A percentile compares a stretch with the other conserved stretches of the same genome.
phyloP scores from a whole-genome alignment of 2,113 vertebrate genomes.

The Copsychus sechellarum region DNA sequence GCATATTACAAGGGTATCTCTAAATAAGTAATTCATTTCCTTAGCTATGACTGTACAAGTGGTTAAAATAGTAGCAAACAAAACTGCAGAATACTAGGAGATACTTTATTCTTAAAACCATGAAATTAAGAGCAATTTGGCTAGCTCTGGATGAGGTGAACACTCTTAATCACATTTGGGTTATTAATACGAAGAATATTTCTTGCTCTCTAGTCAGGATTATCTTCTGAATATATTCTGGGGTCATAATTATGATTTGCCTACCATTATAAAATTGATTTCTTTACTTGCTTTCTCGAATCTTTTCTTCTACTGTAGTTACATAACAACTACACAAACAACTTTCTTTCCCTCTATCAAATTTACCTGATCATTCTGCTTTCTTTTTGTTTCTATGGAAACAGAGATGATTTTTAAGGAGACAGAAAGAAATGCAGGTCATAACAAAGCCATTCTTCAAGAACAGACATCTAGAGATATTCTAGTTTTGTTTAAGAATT shows the following conservation, averaged over 20 bases:
- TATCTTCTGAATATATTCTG: neutral
- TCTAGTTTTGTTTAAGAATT: neutral
- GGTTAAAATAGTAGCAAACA: neutral
- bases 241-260: neutral
- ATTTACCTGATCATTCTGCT: neutral
- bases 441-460: neutral
- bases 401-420: neutral
- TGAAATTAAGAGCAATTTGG: neutral
- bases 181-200: neutral
- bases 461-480: neutral
- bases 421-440: neutral
- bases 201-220: neutral
- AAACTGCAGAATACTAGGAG: neutral
- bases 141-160: neutral
- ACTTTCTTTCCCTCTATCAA: neutral
- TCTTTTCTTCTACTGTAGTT: neutral
- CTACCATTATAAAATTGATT: neutral
- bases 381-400: constrained; percentile 28
- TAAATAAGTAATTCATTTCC: neutral
- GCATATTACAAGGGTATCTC: neutral
- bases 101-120: neutral
- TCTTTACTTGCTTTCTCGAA: neutral
- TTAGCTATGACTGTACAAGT: neutral
- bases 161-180: neutral
- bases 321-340: neutral